Evolutionary conservation across 2,113 vertebrate species (phyloP).

Genomic region (Microtus montanus): DNA sequence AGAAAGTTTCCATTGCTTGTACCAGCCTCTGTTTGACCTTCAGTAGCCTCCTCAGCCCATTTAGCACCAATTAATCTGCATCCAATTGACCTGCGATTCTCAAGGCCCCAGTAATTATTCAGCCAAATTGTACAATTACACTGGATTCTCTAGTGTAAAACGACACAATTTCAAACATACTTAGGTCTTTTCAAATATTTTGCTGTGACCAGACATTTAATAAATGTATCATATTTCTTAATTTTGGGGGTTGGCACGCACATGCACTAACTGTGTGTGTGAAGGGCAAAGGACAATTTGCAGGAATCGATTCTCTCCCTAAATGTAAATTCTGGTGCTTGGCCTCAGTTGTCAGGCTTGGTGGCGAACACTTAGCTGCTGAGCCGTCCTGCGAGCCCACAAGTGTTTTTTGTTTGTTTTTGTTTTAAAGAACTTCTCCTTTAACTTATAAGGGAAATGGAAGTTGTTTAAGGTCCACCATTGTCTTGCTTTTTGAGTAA

Average conservation of each 20-base stretch:
- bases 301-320: background rate
- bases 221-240: background rate
- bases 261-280: background rate
- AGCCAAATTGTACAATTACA: background rate
- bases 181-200: background rate
- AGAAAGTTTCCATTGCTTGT: background rate
- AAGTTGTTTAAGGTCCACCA: background rate
- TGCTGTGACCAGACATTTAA: background rate
- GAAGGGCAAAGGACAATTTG: background rate
- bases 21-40: background rate
- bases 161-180: background rate
- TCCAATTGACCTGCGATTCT: background rate
- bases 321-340: background rate
- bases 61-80: background rate
- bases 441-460: background rate
- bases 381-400: background rate
- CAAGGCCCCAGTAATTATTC: background rate
- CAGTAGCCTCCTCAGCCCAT: background rate
- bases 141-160: background rate
- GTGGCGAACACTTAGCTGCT: background rate
- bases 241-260: background rate
- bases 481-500: background rate
- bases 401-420: background rate
- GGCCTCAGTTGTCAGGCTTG: no score
- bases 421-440: background rate